Evolutionary conservation across 1,140 invertebrate species (phyloP), one percentile per base, ranked within the genome.

Genomic region (Drosophila azteca): DNA sequence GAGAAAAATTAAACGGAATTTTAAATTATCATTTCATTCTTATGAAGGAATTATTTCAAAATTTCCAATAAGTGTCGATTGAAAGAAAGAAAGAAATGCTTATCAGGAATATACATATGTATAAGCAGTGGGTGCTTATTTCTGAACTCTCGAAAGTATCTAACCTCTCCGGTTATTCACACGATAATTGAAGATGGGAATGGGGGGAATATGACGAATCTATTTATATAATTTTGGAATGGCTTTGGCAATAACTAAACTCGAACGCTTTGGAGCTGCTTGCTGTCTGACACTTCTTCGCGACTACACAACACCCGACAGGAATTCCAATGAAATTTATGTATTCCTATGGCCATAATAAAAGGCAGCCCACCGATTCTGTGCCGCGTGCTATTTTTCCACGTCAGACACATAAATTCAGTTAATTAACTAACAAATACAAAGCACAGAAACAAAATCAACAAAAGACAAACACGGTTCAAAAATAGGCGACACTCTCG

Each of bases 381-480:
- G 48, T 80, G 77, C 77, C 81, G 81, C 81, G 78, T 85, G 82
- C 82, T 85, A 87, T 87, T 81, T 87, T 71, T 87, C 63, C 51
- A 87, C 78, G 75, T 88, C 82, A 87, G 82, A 87, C 83, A 87
- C 82, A 87, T 87, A 87, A 87, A 87, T 87, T 87, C 52, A 87
- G 83, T 77, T 87, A 87, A 87, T 87, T 87, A 87, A 76, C 78
- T 88, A 77, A 76, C 51, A 64, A 63, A 72, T 55, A 51, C 67
- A 69, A 65, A 69, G 51, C 64, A 24, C 41, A 20, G 31, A 26
- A 31, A 6, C 26, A 26, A 26, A 39, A 63, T 44, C 44, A 31
- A 6, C 26, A 26, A 26, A 39, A 63, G 50, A 61, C 46, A 64
- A 45, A 74, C 31, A 74, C 29, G 78, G 64, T 70, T 69, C 67